Evolutionary conservation across 2,797 vertebrate genomes (phyloP).

Genomic region (Astyanax mexicanus): DNA sequence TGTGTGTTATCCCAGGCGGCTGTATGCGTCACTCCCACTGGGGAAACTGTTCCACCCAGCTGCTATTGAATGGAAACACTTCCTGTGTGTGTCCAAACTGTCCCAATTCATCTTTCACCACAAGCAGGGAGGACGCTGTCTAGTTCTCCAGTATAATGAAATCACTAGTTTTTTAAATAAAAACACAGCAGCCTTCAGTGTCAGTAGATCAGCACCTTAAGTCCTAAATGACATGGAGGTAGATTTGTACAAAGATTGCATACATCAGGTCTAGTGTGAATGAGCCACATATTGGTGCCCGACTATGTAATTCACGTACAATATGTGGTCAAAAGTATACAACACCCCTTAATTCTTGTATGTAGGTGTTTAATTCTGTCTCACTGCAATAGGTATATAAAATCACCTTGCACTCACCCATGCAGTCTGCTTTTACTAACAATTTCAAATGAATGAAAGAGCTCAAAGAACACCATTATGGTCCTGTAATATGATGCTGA

Average conservation of each 20-base stretch:
- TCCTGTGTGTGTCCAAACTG: constrained; percentile 77
- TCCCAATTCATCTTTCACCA: constrained; percentile 27
- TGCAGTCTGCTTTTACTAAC: no score
- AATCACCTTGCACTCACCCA: no score
- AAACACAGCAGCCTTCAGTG: background rate
- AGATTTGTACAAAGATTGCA: background rate
- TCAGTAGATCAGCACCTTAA: background rate
- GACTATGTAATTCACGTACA: background rate
- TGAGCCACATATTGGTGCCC: background rate
- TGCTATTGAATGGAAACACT: constrained; percentile 81
- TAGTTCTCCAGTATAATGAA: background rate
- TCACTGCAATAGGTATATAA: no score
- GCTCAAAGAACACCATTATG: no score
- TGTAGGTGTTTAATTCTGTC: no score
- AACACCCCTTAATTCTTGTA: no score
- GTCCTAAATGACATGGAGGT: background rate
- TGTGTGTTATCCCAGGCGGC: constrained; percentile 60
- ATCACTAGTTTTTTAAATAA: background rate
- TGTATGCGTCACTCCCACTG: constrained; percentile 49
- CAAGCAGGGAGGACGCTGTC: background rate
- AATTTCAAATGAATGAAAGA: no score
- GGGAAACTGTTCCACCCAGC: constrained; percentile 87
- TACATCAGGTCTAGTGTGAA: background rate
- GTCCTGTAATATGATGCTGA: no score
- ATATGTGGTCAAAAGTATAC: no score